Evolutionary conservation across 2,113 vertebrate genomes (phyloP).

Genomic region (Mola mola): DNA sequence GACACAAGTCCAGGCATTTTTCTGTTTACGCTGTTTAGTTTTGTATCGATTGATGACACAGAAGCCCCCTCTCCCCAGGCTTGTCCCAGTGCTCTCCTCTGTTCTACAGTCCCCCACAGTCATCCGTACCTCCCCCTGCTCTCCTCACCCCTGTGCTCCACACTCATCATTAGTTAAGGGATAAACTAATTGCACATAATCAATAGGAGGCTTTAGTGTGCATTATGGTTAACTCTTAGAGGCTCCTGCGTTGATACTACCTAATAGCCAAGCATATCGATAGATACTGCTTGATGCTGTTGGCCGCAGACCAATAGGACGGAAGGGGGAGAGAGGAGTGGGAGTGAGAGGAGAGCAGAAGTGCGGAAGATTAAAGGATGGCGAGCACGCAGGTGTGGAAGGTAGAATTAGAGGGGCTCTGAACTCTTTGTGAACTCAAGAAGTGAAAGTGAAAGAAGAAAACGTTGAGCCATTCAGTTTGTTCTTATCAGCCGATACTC

Average conservation of each 20-base stretch:
- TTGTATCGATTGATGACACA: neutral
- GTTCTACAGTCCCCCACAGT: slow-evolving; percentile 53
- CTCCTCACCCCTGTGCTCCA: slow-evolving; percentile 44
- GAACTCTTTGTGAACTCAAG: slow-evolving; percentile 33
- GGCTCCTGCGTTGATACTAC: slow-evolving; percentile 58
- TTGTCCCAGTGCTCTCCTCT: slow-evolving; percentile 61
- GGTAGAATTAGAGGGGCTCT: slow-evolving; percentile 54
- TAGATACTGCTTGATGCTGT: slow-evolving; percentile 43
- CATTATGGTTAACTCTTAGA: slow-evolving; percentile 61
- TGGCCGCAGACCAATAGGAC: slow-evolving; percentile 59
- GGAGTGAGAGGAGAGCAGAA: slow-evolving; percentile 54
- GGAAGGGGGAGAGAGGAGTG: slow-evolving; percentile 57
- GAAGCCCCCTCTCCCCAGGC: slow-evolving; percentile 22
- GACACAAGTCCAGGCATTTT: slow-evolving; percentile 18
- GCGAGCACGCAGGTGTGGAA: slow-evolving; percentile 55
- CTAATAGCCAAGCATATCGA: slow-evolving; percentile 58
- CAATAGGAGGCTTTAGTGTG: slow-evolving; percentile 66
- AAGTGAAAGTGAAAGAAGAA: slow-evolving; percentile 7
- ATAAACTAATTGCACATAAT: slow-evolving; percentile 71
- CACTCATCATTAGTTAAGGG: slow-evolving; percentile 59
- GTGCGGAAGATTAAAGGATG: slow-evolving; percentile 59
- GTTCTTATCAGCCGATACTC: neutral
- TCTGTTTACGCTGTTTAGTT: slow-evolving; percentile 11
- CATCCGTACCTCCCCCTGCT: slow-evolving; percentile 29
- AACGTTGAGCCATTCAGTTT: slow-evolving; percentile 21